Evolutionary conservation across 1,140 invertebrate genomes (phyloP).

Genomic region (Orius insidiosus): DNA sequence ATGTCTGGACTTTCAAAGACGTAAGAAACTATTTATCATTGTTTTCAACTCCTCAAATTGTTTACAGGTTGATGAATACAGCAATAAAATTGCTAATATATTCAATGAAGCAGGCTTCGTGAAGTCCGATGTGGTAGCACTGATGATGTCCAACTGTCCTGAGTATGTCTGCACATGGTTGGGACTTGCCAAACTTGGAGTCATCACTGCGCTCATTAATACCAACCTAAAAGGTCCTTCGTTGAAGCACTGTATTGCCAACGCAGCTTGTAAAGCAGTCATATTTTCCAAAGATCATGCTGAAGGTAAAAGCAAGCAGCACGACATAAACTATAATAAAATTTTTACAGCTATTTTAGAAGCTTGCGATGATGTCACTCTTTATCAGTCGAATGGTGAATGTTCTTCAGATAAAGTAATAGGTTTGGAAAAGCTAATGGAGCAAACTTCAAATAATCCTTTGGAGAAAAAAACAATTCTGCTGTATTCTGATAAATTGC

Average conservation of each 20-base stretch:
- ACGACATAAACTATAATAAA: neutral
- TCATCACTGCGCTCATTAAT: constrained; percentile 51
- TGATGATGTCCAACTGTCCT: constrained; percentile 47
- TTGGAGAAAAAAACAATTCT: constrained; percentile 22
- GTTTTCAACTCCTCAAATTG: too few relatives aligned
- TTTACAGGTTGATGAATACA: constrained; percentile 37
- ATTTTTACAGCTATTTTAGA: constrained; percentile 8
- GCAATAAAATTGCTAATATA: constrained; percentile 39
- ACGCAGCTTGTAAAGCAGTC: constrained; percentile 36
- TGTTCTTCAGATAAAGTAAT: constrained; percentile 1
- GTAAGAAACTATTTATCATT: constrained; percentile 25
- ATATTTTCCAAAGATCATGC: constrained; percentile 26
- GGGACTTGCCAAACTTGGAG: constrained; percentile 43
- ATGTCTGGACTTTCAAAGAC: constrained; percentile 50
- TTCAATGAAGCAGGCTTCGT: constrained; percentile 34
- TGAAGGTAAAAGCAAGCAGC: too few relatives aligned
- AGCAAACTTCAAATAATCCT: constrained; percentile 8
- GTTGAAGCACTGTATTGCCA: constrained; percentile 39
- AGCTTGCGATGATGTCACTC: neutral
- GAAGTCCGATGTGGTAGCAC: constrained; percentile 44
- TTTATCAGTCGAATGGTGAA: constrained; percentile 12
- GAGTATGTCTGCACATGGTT: constrained; percentile 48
- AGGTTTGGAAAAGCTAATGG: constrained; percentile 9
- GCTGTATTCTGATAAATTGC: constrained; percentile 35
- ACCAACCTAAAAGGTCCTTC: constrained; percentile 42